Evolutionary conservation across 2,113 vertebrate genomes (phyloP).

Genomic region (Poecile atricapillus): DNA sequence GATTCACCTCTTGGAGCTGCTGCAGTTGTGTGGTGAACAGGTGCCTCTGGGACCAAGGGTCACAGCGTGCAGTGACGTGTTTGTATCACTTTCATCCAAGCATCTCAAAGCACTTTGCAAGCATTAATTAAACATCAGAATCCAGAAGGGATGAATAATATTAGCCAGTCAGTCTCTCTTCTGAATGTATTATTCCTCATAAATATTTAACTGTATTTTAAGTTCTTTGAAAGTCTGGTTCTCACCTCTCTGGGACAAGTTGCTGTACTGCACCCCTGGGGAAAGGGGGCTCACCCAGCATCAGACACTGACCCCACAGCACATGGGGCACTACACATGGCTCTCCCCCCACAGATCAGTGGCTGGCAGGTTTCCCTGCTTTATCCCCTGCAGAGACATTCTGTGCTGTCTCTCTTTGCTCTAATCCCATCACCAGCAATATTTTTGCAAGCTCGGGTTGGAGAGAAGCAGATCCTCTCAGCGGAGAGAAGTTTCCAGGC

Average conservation of each 20-base stretch:
- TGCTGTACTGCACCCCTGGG: neutral
- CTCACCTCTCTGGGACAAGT: neutral
- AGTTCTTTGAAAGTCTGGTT: neutral
- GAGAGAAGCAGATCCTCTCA: neutral
- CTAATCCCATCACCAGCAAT: neutral
- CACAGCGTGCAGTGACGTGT: neutral
- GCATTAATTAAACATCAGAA: constrained; percentile 51
- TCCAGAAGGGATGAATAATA: constrained; percentile 30
- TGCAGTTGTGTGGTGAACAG: neutral
- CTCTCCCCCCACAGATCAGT: neutral
- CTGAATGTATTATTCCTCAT: constrained; percentile 11
- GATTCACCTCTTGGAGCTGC: neutral
- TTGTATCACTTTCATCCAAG: constrained; percentile 16
- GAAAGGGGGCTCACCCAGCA: neutral
- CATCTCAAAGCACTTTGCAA: constrained; percentile 46
- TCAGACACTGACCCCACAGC: accelerated
- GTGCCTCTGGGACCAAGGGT: neutral
- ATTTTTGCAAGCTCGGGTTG: neutral
- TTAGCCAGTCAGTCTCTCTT: neutral
- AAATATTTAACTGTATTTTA: neutral
- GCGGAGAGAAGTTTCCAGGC: neutral
- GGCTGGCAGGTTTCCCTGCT: neutral
- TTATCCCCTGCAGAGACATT: neutral
- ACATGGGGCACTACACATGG: accelerated
- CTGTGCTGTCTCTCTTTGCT: neutral